Evolutionary conservation across 2,888 invertebrate species (phyloP), one percentile per base, ranked within the genome.

Genomic region (Lamproptera curius): DNA sequence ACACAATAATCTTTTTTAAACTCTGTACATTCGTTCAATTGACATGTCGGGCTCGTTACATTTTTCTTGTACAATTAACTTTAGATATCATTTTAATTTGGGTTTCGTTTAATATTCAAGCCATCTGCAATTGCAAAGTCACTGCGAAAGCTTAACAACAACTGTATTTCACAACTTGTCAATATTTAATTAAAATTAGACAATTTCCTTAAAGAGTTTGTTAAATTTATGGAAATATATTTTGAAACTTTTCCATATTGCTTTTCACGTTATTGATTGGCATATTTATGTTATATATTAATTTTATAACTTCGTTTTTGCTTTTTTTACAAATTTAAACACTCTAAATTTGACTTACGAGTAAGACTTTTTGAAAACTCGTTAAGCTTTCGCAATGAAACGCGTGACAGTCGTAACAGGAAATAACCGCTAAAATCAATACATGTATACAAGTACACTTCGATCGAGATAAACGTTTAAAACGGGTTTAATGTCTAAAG

Each of bases 11-110:
- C 69, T 63, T 63, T 63, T 71, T 75, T 73, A 56, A 20, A 75
- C 71, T 82, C 75, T 83, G 74, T 82, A 83, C 83, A 84, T 62
- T 77, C 77, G 67, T 74, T 79, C 80, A 85, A 86, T 86, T 86
- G 86, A 86, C 86, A 79, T 81, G 65, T 82, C 77, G 84, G 86
- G 86, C 76, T 70, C 76, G 75, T 85, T 78, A 65, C 77, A 57
- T 57, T 70, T n/a, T 68, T 78, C 81, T 80, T 82, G 77, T 83
- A 86, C 82, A 83, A 77, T 76, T 77, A 80, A 63, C 53, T 70
- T 67, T 68, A 71, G 65, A 68, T 70, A 73, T 66, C 63, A 17
- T 28, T 41, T 41, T 28, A 14, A 17, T 35, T 15, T 34, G 16
- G 36, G 11, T 63, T 55, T 67, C 53, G 46, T 55, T 62, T 61